A percentile compares a stretch with the other conserved stretches of the same genome.
Evolutionary conservation across 2,113 vertebrate species (phyloP).

Genomic region (Serilophus lunatus): DNA sequence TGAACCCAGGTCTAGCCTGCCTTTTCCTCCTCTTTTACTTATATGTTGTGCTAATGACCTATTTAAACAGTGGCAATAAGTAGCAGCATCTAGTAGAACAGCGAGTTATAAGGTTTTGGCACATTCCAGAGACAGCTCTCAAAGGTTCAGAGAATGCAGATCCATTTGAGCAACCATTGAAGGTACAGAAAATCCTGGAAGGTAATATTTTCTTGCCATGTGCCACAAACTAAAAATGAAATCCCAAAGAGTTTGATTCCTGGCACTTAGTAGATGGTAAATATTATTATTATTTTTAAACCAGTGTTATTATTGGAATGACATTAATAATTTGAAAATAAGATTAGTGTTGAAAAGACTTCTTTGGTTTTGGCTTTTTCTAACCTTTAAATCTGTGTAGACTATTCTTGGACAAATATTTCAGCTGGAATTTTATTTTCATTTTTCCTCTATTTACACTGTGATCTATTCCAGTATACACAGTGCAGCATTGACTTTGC

Average conservation of each 20-base stretch:
- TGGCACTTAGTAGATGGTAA: slow-evolving; percentile 24
- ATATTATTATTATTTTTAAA: slow-evolving; percentile 56
- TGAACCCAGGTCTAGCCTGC: neutral
- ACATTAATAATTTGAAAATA: slow-evolving; percentile 55
- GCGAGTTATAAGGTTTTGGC: neutral
- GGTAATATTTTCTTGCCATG: slow-evolving; percentile 6
- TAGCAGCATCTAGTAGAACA: neutral
- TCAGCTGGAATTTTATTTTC: slow-evolving; percentile 42
- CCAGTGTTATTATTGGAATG: slow-evolving; percentile 49
- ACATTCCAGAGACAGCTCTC: neutral
- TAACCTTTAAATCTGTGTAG: slow-evolving; percentile 35
- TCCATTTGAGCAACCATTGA: neutral
- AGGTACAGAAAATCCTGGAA: neutral
- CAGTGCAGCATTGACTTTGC: neutral
- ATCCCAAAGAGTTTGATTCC: slow-evolving; percentile 14
- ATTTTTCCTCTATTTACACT: slow-evolving; percentile 46
- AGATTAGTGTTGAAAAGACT: slow-evolving; percentile 48
- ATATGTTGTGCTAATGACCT: neutral
- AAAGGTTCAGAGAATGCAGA: neutral
- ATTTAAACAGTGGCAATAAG: neutral
- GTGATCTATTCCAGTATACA: slow-evolving; percentile 20
- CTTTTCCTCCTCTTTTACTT: neutral
- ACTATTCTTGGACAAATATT: slow-evolving; percentile 50
- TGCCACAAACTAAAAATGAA: slow-evolving; percentile 48
- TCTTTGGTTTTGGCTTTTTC: slow-evolving; percentile 26